Evolutionary conservation across 2,113 vertebrate genomes (phyloP), one percentile per base, ranked within the genome.

Genomic region (Hyla sarda): DNA sequence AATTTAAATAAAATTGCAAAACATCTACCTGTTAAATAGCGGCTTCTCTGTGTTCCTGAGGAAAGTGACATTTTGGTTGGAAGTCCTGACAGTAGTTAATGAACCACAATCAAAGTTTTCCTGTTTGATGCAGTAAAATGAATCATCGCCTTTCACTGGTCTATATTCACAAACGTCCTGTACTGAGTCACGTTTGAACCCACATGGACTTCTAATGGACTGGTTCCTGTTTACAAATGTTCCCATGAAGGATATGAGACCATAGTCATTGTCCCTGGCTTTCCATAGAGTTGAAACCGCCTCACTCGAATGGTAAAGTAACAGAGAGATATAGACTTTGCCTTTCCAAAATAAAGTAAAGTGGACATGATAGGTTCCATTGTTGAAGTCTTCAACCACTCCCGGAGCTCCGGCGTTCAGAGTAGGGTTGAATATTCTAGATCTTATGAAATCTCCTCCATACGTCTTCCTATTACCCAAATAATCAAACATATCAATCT

Each of bases 21-120:
- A n/a, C n/a, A n/a, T n/a, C n/a, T 89, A 90, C 90, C 89, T 90
- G 14, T 48, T 25, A 19, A 90, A 87, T 76, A 91, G 84, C 0
- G 21, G 34, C 71, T 34, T 52, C 50, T 91, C 87, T 50, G 82
- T 5, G 12, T n/a, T 17, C 21, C 77, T 88, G 21, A 91, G 73
- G 56, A 87, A 88, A n/a, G 88, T 88, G 14, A 89, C 3, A 0
- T 23, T 0, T 10, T 2, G 54, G 21, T 83, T 89, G 32, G 25
- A 80, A n/a, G 82, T 71, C 11, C 2, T 47, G 69, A 90, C 0
- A 0, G 83, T 21, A 4, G 75, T 62, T 21, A 90, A 54, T 0
- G 88, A 82, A 10, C 82, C 74, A 74, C 88, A 91, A 13, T 85
- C 50, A 1, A 91, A 8, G 0, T 8, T 13, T 10, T 56, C 37